A percentile compares a stretch with the other conserved stretches of the same genome.
These are phyloP conservation scores for Drosophila stalkeri DNA, from an alignment of 2,888 invertebrate genomes.

Conservation along the genomic window DNA sequence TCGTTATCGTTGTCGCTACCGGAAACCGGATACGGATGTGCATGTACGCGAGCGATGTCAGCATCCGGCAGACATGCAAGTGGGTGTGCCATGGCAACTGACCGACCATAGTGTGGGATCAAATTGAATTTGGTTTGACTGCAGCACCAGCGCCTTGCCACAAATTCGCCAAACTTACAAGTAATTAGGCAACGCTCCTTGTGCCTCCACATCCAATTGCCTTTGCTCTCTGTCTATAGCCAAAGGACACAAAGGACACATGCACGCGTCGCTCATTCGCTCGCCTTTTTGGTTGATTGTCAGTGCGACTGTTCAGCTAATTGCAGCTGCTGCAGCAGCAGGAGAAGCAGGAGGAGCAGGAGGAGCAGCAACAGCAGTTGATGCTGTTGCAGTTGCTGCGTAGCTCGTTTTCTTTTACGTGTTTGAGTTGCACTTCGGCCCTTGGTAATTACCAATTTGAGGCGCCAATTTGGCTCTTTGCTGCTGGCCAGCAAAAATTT, in stretches of 20 bases:
- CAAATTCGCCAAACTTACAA: constrained; percentile 83
- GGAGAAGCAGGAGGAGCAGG: constrained; percentile 17
- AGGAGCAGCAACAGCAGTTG: constrained; percentile 2
- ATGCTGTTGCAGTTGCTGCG: constrained; percentile 1
- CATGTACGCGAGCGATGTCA: constrained; percentile 77
- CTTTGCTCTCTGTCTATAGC: constrained; percentile 2
- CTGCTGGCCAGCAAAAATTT: constrained; percentile 71
- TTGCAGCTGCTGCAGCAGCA: constrained; percentile 52
- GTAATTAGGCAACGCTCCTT: constrained; percentile 77
- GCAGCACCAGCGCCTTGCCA: constrained; percentile 67
- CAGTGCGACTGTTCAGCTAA: constrained; percentile 72
- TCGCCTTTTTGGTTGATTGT: constrained; percentile 46
- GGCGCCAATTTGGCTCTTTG: constrained; percentile 72
- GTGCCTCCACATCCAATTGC: neutral
- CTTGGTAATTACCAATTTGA: constrained; percentile 80
- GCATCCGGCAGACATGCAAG: constrained; percentile 57
- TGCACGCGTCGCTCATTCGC: constrained; percentile 67
- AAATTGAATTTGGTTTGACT: constrained; percentile 81
- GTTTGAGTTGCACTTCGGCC: constrained; percentile 78
- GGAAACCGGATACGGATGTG: constrained; percentile 75
- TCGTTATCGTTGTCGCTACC: constrained; percentile 63
- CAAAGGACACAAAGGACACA: constrained; percentile 53
- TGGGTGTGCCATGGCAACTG: constrained; percentile 30
- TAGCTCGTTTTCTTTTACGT: constrained; percentile 61
- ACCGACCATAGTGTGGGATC: constrained; percentile 50